Conservation (phyloP, 1,140 invertebrate genomes). For the Drosophila kikkawai region DNA sequence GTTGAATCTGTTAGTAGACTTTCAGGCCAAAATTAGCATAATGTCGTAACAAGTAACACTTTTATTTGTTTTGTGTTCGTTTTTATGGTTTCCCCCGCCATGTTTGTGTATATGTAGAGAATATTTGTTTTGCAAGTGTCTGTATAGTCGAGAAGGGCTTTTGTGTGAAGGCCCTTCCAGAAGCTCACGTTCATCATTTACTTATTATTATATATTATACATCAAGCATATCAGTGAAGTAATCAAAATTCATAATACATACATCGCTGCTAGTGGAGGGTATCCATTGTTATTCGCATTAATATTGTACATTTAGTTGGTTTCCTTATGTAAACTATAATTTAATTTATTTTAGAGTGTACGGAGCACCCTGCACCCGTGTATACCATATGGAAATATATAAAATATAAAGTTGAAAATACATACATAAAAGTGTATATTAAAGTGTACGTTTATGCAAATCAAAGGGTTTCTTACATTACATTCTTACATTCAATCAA, state of each 20-base stretch:
- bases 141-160: slow-evolving; percentile 20
- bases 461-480: slow-evolving; percentile 33
- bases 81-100: slow-evolving; percentile 20
- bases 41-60: slow-evolving; percentile 18
- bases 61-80: slow-evolving; percentile 16
- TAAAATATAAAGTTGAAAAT: slow-evolving; percentile 29
- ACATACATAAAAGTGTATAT: slow-evolving; percentile 25
- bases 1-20: slow-evolving; percentile 56
- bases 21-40: slow-evolving; percentile 32
- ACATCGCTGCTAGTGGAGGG: slow-evolving; percentile 16
- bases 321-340: slow-evolving; percentile 15
- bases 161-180: slow-evolving; percentile 39
- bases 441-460: slow-evolving; percentile 22
- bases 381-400: slow-evolving; percentile 23
- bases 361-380: slow-evolving; percentile 13
- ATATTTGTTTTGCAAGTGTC: slow-evolving; percentile 32
- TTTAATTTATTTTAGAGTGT: slow-evolving; percentile 43
- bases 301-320: slow-evolving; percentile 30
- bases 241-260: slow-evolving; percentile 41
- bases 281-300: slow-evolving; percentile 36
- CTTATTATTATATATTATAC: slow-evolving; percentile 26
- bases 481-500: slow-evolving; percentile 1
- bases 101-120: slow-evolving; percentile 30
- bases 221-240: slow-evolving; percentile 66
- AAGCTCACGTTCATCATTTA: slow-evolving; percentile 23